Percentiles rank a stretch among this genome's conserved stretches.
Evolutionary conservation across 2,797 vertebrate species (phyloP).

Genomic region (Cossypha polioptera): DNA sequence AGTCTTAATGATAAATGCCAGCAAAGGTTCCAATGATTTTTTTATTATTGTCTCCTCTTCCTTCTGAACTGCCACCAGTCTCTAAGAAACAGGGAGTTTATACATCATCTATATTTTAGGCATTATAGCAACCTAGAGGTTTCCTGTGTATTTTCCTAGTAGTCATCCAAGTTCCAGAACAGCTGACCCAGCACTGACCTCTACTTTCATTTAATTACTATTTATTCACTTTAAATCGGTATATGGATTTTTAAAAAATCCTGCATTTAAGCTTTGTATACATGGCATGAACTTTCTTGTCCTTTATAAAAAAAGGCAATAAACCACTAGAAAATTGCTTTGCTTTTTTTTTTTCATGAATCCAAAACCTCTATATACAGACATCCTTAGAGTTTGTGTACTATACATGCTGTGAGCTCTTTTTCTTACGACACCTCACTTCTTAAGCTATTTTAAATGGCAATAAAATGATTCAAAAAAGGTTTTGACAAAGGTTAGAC

Average conservation of each 20-base stretch:
- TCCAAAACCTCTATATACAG: background rate
- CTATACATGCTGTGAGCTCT: background rate
- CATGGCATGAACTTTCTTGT: background rate
- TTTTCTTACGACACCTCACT: background rate
- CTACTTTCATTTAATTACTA: background rate
- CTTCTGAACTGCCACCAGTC: background rate
- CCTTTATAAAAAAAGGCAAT: background rate
- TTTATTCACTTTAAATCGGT: background rate
- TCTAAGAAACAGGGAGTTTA: background rate
- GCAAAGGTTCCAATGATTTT: background rate
- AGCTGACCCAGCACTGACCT: background rate
- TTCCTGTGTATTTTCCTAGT: background rate
- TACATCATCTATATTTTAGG: background rate
- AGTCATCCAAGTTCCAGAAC: background rate
- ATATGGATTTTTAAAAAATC: background rate
- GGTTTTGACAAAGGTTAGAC: background rate
- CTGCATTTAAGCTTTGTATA: background rate
- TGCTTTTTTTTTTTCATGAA: background rate
- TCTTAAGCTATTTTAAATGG: background rate
- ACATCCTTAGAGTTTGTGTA: background rate
- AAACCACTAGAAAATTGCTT: background rate
- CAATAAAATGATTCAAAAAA: background rate
- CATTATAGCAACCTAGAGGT: background rate
- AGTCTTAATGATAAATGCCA: background rate
- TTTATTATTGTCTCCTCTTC: background rate